Evolutionary conservation across 2,113 vertebrate genomes (phyloP), one percentile per base, ranked within the genome.

Genomic region (Callopanchax toddi): DNA sequence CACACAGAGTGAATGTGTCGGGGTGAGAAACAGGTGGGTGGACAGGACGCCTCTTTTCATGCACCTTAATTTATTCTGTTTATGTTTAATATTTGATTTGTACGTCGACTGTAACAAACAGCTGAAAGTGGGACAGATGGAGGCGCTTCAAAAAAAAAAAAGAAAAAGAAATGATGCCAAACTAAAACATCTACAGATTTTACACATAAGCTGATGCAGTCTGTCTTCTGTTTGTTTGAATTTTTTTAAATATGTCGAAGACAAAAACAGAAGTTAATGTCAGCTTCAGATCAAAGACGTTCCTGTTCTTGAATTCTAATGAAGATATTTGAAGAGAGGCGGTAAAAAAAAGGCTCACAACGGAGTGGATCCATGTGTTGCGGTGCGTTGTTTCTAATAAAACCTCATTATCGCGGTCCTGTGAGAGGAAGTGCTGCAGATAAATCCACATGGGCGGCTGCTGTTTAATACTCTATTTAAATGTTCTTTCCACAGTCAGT

Each of bases 401-500:
- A 32, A 3, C 29, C 29, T 32, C 29, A 32, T 32, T 32, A 32
- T 32, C 52, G 57, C 11, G 43, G 59, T 22, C 61, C 40, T 54
- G 53, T 23, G 10, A 40, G 36, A 23, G 15, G 36, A 23, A 56
- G 16, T 32, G 37, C 40, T 26, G 42, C 46, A 53, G 13, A 11
- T 44, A 42, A 66, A 65, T 42, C 4, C 36, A 11, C 20, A 49
- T 7, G 37, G 26, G 6, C 18, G 25, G 17, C 8, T 43, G 52
- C 16, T 39, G 51, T 29, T 6, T 42, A 39, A 34, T 21, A 18
- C 16, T 51, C 43, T 15, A 70, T 77, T 78, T 79, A 18, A 79
- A 66, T 51, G 49, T 67, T 58, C 45, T 61, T 51, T 9, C 44
- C 64, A 43, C 75, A 71, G 26, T 67, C 8, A 18, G 40, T 50